phyloP scores from a whole-genome alignment of 2,797 vertebrate species.

The Spatula clypeata region DNA sequence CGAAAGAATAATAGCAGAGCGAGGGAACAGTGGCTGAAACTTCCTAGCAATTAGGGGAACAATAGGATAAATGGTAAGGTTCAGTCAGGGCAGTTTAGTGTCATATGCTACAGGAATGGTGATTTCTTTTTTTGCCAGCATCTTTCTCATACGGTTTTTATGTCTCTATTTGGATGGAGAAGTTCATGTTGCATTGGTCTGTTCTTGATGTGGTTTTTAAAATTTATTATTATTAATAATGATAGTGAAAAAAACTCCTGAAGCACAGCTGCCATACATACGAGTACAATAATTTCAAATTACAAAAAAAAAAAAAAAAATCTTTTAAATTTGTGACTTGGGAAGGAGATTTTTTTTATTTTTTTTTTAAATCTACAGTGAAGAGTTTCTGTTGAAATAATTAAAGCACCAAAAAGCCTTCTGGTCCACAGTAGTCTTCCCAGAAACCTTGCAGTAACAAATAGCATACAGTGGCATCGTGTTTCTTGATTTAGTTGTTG shows the following conservation, averaged over 20 bases:
- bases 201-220: no score
- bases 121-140: neutral
- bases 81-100: constrained; percentile 33
- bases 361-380: neutral
- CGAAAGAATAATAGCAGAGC: constrained; percentile 76
- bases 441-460: neutral
- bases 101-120: constrained; percentile 6
- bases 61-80: constrained; percentile 58
- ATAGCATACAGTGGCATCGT: fast-evolving
- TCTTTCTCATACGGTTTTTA: neutral
- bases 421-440: neutral
- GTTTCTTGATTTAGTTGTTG: neutral
- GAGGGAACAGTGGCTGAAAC: constrained; percentile 58
- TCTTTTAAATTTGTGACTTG: neutral
- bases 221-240: no score
- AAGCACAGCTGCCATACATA: neutral
- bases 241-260: neutral
- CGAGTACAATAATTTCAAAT: neutral
- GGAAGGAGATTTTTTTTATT: neutral
- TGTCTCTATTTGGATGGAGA: neutral
- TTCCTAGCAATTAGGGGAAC: constrained; percentile 69
- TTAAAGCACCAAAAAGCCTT: neutral
- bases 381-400: neutral
- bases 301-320: neutral
- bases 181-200: neutral